Evolutionary conservation across 2,888 invertebrate species (phyloP).

Genomic region (Euplagia quadripunctaria): DNA sequence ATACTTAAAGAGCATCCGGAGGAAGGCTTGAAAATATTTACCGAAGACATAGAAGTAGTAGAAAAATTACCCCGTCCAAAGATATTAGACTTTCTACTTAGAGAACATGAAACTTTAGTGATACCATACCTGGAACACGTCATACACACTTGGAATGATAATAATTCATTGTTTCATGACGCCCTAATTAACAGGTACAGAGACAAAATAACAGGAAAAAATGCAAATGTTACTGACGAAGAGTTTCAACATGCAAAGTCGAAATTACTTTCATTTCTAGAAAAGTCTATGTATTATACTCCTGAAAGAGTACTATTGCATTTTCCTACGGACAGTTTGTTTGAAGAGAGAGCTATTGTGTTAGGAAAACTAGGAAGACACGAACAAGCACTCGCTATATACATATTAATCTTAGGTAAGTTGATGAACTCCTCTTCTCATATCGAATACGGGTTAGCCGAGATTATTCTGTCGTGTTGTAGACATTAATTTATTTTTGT

Average conservation of each 20-base stretch:
- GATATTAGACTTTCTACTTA: conserved; percentile 95
- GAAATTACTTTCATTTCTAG: conserved; percentile 92
- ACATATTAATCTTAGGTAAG: conserved; percentile 93
- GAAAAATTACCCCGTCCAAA: conserved; percentile 95
- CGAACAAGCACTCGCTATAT: conserved; percentile 97
- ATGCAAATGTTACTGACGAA: conserved; percentile 71
- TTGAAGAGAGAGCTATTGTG: conserved; percentile 98
- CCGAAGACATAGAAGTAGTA: conserved; percentile 95
- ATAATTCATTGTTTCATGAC: conserved; percentile 95
- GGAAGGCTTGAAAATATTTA: conserved; percentile 96
- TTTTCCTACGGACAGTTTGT: conserved; percentile 94
- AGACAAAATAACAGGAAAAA: conserved; percentile 89
- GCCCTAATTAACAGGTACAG: conserved; percentile 96
- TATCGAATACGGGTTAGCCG: background rate
- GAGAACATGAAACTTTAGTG: conserved; percentile 93
- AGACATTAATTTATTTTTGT: no score
- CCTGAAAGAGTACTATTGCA: conserved; percentile 95
- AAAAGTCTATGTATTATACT: conserved; percentile 93
- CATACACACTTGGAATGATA: conserved; percentile 96
- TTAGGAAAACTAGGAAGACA: conserved; percentile 96
- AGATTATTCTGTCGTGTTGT: background rate
- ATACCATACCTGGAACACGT: conserved; percentile 98
- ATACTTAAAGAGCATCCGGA: conserved; percentile 95
- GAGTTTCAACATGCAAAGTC: conserved; percentile 77
- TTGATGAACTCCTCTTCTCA: background rate